These are phyloP conservation scores for Zoanthus gigantus DNA, from an alignment of 92 coral and sea anemone genomes.

Conservation along the genomic window DNA sequence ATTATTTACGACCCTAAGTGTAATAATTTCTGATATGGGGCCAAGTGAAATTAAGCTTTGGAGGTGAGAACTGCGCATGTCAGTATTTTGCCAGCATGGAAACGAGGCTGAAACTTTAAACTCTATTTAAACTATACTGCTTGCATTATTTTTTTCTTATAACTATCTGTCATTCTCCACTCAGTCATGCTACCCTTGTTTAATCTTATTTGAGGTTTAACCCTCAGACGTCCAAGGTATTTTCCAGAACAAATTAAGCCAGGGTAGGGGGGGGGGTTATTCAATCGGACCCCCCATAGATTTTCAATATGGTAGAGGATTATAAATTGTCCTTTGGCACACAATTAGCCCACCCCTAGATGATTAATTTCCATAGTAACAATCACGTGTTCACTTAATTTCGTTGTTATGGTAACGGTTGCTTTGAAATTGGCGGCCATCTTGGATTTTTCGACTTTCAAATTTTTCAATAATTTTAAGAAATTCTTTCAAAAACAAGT, in stretches of 20 bases:
- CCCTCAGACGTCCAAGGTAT: too few relatives aligned
- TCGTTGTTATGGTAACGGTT: background rate
- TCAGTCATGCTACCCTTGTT: too few relatives aligned
- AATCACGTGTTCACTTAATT: background rate
- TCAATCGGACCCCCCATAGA: too few relatives aligned
- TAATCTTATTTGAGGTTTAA: too few relatives aligned
- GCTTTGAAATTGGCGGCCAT: background rate
- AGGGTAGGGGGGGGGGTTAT: too few relatives aligned
- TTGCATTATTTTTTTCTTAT: background rate
- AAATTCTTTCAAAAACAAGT: background rate
- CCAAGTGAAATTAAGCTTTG: constrained; percentile 52
- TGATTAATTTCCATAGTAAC: background rate
- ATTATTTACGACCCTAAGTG: constrained; percentile 55
- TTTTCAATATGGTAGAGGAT: too few relatives aligned
- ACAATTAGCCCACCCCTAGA: too few relatives aligned
- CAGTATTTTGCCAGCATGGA: constrained; percentile 53
- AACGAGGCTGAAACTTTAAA: constrained; percentile 25
- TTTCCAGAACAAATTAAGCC: too few relatives aligned
- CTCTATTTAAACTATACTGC: background rate
- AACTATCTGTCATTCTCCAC: too few relatives aligned
- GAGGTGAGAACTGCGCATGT: constrained; percentile 69
- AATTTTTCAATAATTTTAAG: background rate
- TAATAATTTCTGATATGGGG: constrained; percentile 66
- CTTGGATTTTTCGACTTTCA: background rate
- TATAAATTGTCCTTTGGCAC: too few relatives aligned